Evolutionary conservation across 2,888 invertebrate species (phyloP).

Genomic region (Melinaea marsaeus): DNA sequence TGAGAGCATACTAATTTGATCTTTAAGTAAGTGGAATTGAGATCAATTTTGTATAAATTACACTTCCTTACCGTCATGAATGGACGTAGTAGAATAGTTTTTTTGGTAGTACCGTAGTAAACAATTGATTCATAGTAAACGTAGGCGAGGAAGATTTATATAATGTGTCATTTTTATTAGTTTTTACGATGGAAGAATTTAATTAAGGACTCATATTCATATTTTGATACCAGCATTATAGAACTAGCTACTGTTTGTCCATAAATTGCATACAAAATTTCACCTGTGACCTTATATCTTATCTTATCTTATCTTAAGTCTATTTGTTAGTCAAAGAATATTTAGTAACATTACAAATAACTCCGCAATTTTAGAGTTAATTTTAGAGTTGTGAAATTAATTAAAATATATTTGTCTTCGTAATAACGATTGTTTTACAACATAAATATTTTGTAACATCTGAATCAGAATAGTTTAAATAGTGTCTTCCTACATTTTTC

Average conservation of each 20-base stretch:
- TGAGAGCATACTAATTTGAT: neutral
- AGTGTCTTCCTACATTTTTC: neutral
- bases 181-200: neutral
- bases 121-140: neutral
- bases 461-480: neutral
- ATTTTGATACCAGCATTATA: no score
- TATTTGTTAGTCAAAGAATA: no score
- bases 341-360: no score
- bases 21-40: neutral
- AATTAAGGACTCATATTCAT: neutral
- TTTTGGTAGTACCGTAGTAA: neutral
- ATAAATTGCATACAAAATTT: no score
- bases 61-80: neutral
- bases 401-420: no score
- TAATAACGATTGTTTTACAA: no score
- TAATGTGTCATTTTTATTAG: neutral
- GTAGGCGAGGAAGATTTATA: neutral
- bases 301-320: no score
- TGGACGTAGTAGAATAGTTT: slow-evolving; percentile 4
- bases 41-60: neutral
- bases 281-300: no score
- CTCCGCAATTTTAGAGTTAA: no score
- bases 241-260: no score
- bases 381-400: no score
- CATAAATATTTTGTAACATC: no score